Conservation (phyloP, 2,113 vertebrate species). For the Thunnus thynnus region DNA sequence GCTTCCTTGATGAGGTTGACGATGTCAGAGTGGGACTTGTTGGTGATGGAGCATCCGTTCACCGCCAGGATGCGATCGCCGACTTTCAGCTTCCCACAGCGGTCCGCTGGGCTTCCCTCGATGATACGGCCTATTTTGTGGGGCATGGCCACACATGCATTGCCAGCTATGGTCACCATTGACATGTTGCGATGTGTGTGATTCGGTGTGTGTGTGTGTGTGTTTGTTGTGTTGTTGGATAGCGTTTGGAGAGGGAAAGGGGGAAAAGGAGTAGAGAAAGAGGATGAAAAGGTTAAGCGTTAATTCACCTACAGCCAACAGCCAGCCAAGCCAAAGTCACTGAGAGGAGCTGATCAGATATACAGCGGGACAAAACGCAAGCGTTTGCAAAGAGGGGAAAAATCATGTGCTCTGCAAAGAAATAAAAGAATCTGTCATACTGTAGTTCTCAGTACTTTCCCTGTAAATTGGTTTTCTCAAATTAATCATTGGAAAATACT, state of each 20-base stretch:
- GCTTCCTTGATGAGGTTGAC: slow-evolving; percentile 99
- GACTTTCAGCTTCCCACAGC: slow-evolving; percentile 98
- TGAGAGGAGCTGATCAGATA: slow-evolving; percentile 84
- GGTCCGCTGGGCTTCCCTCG: slow-evolving; percentile 98
- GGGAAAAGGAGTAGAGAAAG: slow-evolving; percentile 87
- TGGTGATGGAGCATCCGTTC: slow-evolving; percentile 98
- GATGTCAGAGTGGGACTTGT: slow-evolving; percentile 99
- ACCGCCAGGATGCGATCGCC: slow-evolving; percentile 99
- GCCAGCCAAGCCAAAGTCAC: slow-evolving; percentile 91
- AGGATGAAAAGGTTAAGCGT: slow-evolving; percentile 93
- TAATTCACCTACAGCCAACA: slow-evolving; percentile 90
- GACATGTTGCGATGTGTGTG: slow-evolving; percentile 64
- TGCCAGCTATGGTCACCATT: slow-evolving; percentile 93
- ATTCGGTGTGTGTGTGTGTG: slow-evolving; percentile 55
- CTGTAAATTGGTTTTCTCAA: slow-evolving; percentile 32
- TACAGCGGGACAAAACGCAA: slow-evolving; percentile 81
- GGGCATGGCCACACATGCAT: slow-evolving; percentile 99
- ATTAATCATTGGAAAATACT: slow-evolving; percentile 9
- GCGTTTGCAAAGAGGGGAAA: slow-evolving; percentile 79
- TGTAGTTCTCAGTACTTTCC: neutral
- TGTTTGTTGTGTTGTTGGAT: slow-evolving; percentile 33
- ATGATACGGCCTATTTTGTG: slow-evolving; percentile 99
- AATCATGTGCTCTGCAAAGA: slow-evolving; percentile 36
- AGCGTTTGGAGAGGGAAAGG: slow-evolving; percentile 60
- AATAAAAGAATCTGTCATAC: slow-evolving; percentile 19